Evolutionary conservation across 2,113 vertebrate species (phyloP), one percentile per base, ranked within the genome.

Genomic region (Mungos mungo): DNA sequence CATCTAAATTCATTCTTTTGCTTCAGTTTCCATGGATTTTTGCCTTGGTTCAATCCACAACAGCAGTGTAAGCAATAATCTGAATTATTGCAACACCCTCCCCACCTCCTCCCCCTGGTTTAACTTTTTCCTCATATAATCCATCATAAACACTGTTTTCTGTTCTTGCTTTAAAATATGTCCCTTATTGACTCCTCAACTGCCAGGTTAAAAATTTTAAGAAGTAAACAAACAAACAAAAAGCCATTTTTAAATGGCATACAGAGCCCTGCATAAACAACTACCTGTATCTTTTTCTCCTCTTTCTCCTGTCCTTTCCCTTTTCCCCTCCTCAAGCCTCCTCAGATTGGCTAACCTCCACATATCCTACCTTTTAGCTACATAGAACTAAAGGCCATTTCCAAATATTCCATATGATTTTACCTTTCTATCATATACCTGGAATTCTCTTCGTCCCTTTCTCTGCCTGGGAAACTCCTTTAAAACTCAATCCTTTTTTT

Each of bases 11-110:
- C 16, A 95, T 41, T 74, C n/a, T 54, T 18, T 84, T 82, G 2
- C 18, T 76, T 92, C 63, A 11, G 1, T 69, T 90, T 52, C 87
- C 52, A 47, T 57, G 23, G 11, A 50, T 7, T 97, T 97, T 94
- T 65, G 31, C n/a, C 88, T 31, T 41, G 11, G 63, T 90, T 65
- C 66, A 65, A 86, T 21, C 27, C 95, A 84, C 33, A 83, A 25
- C 2, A 57, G 31, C n/a, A 89, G 7, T 31, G 6, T 4, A 50
- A 85, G 33, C 19, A 80, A 27, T 68, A 38, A 63, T 52, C 16
- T 74, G 11, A 93, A 96, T 35, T 16, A 45, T 25, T 33, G 35
- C 38, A 88, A 41, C 1, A 47, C 31, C 4, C 5, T 50, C 8
- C 41, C 38, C n/a, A 29, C 7, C 2, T 72, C 12, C 41, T 85